Base-by-base conservation (phyloP, 2,888 invertebrate genomes). In the Acronicta psi region DNA sequence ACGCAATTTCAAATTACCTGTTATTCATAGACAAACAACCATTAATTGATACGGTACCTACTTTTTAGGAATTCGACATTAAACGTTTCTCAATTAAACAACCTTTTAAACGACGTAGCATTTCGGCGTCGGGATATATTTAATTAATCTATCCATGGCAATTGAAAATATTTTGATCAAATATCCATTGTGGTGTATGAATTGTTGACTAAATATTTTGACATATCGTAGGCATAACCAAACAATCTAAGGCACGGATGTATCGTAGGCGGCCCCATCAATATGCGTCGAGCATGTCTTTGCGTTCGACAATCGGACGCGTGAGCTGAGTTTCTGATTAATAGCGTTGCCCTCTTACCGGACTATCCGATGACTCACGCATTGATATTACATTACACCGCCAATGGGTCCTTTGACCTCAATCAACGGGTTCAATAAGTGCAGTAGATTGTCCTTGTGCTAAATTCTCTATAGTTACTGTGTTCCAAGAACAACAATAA, bases 371-470 rank as follows among this genome's bases (percentile, higher is more conserved):
- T 93, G 93, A 93, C 77, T 93, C 92, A 93, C 70, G 66, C 81
- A 84, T 85, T 85, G 87, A 86, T 87, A 87, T 85, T 84, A 84
- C 84, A 86, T 87, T 85, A 86, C 80, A 80, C 77, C 75, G 81
- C 77, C 83, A 86, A 89, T 90, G 87, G 87, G 87, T 91, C 88
- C 88, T 91, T 89, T 93, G 90, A 92, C 93, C 91, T 87, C 85
- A 88, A 90, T 90, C 83, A 85, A 81, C 75, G 84, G 82, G 87
- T 87, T 86, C 88, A 88, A 87, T 87, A 81, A 85, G 83, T 89
- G 86, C 87, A 87, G 78, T 76, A 77, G 73, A 86, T 84, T 87
- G 89, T 88, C 92, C 92, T 93, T 90, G 92, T 83, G 83, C 91
- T 89, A 84, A 88, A 89, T 92, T 88, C 81, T 75, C 82, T 84